phyloP scores from a whole-genome alignment of 2,797 vertebrate genomes.

The Gymnothorax reevesii region DNA sequence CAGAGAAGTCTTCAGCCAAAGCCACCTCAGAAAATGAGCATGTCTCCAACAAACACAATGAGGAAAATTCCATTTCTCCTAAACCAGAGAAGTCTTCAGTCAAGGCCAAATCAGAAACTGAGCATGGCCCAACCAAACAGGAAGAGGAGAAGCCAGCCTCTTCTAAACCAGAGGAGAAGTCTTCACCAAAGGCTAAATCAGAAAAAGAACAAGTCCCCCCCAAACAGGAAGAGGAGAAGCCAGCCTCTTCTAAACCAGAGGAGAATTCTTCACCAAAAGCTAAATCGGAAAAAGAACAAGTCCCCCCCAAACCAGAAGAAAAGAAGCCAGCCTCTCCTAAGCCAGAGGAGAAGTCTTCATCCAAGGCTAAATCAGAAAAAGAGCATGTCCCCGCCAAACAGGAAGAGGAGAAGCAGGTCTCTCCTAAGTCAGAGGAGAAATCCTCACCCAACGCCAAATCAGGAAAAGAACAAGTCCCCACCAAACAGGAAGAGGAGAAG shows the following conservation, averaged over 20 bases:
- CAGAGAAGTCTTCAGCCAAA: constrained; percentile 26
- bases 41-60: constrained; percentile 31
- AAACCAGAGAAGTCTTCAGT: constrained; percentile 57
- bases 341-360: constrained; percentile 29
- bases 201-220: not conserved
- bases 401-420: constrained; percentile 16
- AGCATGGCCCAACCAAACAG: constrained; percentile 4
- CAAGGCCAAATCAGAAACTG: constrained; percentile 16
- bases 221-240: constrained; percentile 51
- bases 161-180: constrained; percentile 59
- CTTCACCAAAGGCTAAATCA: constrained; percentile 37
- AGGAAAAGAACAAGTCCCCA: constrained; percentile 59
- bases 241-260: constrained; percentile 37
- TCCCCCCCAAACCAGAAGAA: constrained; percentile 56
- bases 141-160: constrained; percentile 50
- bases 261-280: constrained; percentile 26
- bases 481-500: constrained; percentile 48
- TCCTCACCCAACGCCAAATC: constrained; percentile 21
- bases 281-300: constrained; percentile 50
- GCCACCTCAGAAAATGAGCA: constrained; percentile 16
- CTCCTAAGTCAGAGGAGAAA: constrained; percentile 41
- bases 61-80: constrained; percentile 48
- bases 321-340: constrained; percentile 35
- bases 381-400: constrained; percentile 59
- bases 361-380: constrained; percentile 47